Conservation (phyloP, 2,888 invertebrate species). For the Escarpia spicata region DNA sequence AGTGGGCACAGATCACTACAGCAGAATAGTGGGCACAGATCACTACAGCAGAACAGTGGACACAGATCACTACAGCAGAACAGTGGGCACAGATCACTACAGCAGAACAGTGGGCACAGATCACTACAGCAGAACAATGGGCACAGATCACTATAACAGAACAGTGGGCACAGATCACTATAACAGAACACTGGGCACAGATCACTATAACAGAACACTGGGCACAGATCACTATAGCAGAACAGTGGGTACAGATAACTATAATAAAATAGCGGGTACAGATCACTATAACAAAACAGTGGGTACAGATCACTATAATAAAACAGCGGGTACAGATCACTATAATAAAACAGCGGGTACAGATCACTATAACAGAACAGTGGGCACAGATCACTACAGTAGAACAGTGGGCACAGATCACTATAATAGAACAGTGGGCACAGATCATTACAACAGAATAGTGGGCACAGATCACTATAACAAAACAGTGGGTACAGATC, state of each 20-base stretch:
- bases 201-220: not conserved
- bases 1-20: not conserved
- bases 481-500: not conserved
- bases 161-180: not conserved
- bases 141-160: conserved; percentile 48
- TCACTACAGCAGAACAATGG: conserved; percentile 47
- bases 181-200: not conserved
- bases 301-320: not conserved
- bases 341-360: not conserved
- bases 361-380: not conserved
- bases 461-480: not conserved
- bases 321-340: not conserved
- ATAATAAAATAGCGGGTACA: not conserved
- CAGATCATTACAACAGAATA: not conserved
- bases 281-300: not conserved
- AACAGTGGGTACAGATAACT: not conserved
- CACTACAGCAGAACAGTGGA: not conserved
- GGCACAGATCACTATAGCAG: not conserved
- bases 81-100: not conserved
- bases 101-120: not conserved
- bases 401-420: not conserved
- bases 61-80: not conserved
- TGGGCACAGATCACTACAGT: not conserved
- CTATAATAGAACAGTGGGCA: not conserved
- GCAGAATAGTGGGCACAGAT: not conserved